Percentiles rank a stretch among this genome's conserved stretches.
Evolutionary conservation across 2,113 vertebrate species (phyloP).

Genomic region (Tetraodon nigroviridis): DNA sequence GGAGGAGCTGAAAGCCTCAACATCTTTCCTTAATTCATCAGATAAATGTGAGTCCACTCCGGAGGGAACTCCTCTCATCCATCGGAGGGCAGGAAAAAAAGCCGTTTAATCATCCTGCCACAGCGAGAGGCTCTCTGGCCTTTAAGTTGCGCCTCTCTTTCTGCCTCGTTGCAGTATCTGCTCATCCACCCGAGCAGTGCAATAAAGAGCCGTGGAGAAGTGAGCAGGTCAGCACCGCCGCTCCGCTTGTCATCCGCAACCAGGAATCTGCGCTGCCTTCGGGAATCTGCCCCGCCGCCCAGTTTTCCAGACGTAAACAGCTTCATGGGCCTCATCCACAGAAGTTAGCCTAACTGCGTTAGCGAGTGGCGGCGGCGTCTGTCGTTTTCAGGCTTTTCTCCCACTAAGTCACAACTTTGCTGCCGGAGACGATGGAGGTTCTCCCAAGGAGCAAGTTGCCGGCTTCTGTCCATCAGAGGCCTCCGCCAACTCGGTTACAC

Average conservation of each 20-base stretch:
- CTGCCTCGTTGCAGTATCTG: constrained; percentile 39
- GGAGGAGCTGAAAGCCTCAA: too few relatives aligned
- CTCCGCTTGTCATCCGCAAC: constrained; percentile 23
- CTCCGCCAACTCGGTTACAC: constrained; percentile 48
- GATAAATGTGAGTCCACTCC: too few relatives aligned
- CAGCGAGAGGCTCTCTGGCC: constrained; percentile 6
- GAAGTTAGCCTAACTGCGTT: too few relatives aligned
- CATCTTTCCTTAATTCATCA: too few relatives aligned
- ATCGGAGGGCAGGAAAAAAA: background rate
- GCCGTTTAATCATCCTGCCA: constrained; percentile 15
- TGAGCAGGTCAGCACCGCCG: constrained; percentile 38
- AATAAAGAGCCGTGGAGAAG: constrained; percentile 30
- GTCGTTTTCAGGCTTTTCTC: constrained; percentile 3
- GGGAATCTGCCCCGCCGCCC: background rate
- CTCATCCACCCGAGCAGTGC: constrained; percentile 12
- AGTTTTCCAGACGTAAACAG: background rate
- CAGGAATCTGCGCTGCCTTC: background rate
- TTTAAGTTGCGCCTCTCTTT: constrained; percentile 34
- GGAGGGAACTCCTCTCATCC: too few relatives aligned
- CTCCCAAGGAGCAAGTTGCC: constrained; percentile 40
- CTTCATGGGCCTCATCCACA: too few relatives aligned
- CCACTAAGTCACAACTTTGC: constrained; percentile 35
- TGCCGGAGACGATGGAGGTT: constrained; percentile 23
- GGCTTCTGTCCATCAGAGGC: constrained; percentile 42
- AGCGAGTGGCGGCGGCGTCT: too few relatives aligned